Evolutionary conservation across 1,140 invertebrate genomes (phyloP).

Genomic region (Brachionus calyciflorus): DNA sequence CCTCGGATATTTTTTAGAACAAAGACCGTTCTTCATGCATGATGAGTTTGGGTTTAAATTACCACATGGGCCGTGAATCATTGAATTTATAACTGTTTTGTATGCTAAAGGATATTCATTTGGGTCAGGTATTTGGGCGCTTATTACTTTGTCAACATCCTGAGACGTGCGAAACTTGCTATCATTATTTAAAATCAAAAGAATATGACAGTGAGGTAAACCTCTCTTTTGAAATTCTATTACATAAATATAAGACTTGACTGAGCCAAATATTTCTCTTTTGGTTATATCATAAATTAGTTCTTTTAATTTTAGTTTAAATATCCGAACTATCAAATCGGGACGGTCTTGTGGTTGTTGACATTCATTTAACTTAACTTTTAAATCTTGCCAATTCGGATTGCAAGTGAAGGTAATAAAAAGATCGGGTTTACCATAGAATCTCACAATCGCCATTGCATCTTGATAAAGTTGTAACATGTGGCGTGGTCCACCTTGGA

Average conservation of each 20-base stretch:
- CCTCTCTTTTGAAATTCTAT: slow-evolving; percentile 65
- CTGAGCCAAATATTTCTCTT: slow-evolving; percentile 53
- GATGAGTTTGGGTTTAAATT: slow-evolving; percentile 47
- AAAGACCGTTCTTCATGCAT: slow-evolving; percentile 51
- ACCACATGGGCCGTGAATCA: slow-evolving; percentile 52
- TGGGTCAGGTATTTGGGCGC: slow-evolving; percentile 47
- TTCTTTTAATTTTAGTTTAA: slow-evolving; percentile 61
- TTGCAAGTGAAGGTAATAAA: slow-evolving; percentile 54
- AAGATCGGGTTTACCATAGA: slow-evolving; percentile 48
- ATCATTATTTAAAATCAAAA: slow-evolving; percentile 56
- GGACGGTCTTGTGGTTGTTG: slow-evolving; percentile 55
- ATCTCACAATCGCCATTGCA: slow-evolving; percentile 48
- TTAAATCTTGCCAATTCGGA: slow-evolving; percentile 57
- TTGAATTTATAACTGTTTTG: slow-evolving; percentile 47
- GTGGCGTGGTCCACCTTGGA: not conserved
- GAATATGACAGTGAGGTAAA: slow-evolving; percentile 63
- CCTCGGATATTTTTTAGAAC: slow-evolving; percentile 50
- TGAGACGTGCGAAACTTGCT: slow-evolving; percentile 23
- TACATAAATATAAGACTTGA: slow-evolving; percentile 55
- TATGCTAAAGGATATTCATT: slow-evolving; percentile 46
- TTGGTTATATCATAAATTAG: slow-evolving; percentile 60
- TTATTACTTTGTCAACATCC: slow-evolving; percentile 45
- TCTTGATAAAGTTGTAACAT: slow-evolving; percentile 47
- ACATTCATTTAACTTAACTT: slow-evolving; percentile 50
- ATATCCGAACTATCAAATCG: slow-evolving; percentile 62